A percentile compares a stretch with the other conserved stretches of the same genome.
Evolutionary conservation across 2,888 invertebrate species (phyloP).

Genomic region (Platerodrilus igneus): DNA sequence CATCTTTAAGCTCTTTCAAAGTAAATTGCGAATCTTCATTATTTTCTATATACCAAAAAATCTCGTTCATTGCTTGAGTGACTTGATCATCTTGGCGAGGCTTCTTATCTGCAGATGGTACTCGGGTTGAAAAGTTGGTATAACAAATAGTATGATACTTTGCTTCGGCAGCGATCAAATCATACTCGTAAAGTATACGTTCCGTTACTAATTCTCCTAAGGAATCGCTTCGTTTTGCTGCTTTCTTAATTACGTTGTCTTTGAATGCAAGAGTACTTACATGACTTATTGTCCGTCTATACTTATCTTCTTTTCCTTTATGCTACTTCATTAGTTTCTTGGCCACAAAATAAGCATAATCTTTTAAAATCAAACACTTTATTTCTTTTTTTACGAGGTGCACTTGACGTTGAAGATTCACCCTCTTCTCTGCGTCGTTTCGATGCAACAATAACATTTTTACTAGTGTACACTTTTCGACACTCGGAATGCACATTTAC

Average conservation of each 20-base stretch:
- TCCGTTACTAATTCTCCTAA: slow-evolving; percentile 36
- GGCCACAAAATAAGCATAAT: too few species aligned
- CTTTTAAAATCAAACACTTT: too few species aligned
- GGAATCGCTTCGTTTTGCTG: slow-evolving; percentile 37
- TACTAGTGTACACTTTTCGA: too few species aligned
- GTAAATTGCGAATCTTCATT: slow-evolving; percentile 41
- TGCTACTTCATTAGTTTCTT: too few species aligned
- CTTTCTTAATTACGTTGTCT: slow-evolving; percentile 38
- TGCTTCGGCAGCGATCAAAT: slow-evolving; percentile 33
- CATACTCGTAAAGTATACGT: slow-evolving; percentile 25
- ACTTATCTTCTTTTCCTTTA: too few species aligned
- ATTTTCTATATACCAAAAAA: slow-evolving; percentile 36
- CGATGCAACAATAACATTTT: too few species aligned
- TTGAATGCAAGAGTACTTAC: slow-evolving; percentile 37
- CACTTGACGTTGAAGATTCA: too few species aligned
- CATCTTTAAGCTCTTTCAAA: slow-evolving; percentile 37
- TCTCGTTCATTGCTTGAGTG: slow-evolving; percentile 39
- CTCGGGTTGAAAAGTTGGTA: slow-evolving; percentile 36
- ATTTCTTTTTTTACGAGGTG: too few species aligned
- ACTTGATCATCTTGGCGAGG: slow-evolving; percentile 39
- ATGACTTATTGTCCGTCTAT: slow-evolving; percentile 34
- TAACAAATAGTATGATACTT: slow-evolving; percentile 41
- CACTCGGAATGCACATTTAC: too few species aligned
- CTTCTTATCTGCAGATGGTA: slow-evolving; percentile 35
- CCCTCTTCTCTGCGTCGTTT: too few species aligned